Percentiles rank a stretch among this genome's conserved stretches.
Conservation (phyloP, 2,888 invertebrate genomes). For the Sericinus montela region DNA sequence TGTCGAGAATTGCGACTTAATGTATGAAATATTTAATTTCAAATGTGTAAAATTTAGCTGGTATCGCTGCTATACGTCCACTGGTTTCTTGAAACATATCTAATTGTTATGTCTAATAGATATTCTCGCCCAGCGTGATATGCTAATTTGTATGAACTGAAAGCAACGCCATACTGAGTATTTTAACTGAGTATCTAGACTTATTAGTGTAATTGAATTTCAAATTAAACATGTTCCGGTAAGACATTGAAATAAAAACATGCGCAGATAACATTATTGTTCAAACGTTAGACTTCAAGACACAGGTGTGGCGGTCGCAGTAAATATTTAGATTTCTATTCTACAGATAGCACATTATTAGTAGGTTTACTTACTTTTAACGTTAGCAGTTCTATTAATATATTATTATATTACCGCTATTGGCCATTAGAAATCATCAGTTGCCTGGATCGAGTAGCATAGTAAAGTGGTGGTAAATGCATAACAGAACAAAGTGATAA, state of each 20-base stretch:
- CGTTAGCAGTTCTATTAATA: constrained; percentile 10
- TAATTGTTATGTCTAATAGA: too few species aligned
- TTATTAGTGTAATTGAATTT: constrained; percentile 14
- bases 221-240: constrained; percentile 4
- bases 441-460: neutral
- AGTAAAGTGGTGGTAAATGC: neutral
- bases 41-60: too few species aligned
- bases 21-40: too few species aligned
- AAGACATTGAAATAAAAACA: neutral
- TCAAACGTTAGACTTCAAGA: neutral
- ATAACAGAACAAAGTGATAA: neutral
- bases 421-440: constrained; percentile 3
- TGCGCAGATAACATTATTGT: neutral
- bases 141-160: too few species aligned
- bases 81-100: too few species aligned
- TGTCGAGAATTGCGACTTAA: too few species aligned
- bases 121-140: too few species aligned
- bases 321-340: constrained; percentile 11
- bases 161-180: too few species aligned
- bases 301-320: constrained; percentile 12
- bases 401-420: neutral
- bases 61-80: too few species aligned
- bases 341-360: constrained; percentile 9
- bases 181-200: neutral
- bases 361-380: constrained; percentile 2